Evolutionary conservation across 2,113 vertebrate genomes (phyloP).

Genomic region (Anarrhichthys ocellatus): DNA sequence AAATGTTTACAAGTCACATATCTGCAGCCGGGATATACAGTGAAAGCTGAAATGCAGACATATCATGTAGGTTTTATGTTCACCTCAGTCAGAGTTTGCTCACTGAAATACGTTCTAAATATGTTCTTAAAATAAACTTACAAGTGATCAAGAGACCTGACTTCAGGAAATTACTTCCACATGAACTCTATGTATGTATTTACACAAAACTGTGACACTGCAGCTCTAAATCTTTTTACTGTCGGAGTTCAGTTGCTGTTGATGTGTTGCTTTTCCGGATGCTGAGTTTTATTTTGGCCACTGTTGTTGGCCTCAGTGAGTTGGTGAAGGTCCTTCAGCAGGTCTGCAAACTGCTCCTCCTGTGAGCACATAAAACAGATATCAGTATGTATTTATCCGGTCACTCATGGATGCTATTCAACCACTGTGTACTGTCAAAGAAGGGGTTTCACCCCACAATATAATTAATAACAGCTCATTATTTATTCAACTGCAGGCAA

Average conservation of each 20-base stretch:
- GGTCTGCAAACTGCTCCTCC: constrained; percentile 83
- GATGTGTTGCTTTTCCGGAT: constrained; percentile 42
- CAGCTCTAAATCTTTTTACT: not conserved
- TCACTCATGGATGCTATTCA: not conserved
- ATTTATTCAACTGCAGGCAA: not conserved
- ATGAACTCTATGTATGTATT: not conserved
- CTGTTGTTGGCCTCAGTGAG: constrained; percentile 53
- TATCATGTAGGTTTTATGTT: not conserved
- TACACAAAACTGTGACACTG: constrained; percentile 2
- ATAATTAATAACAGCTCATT: not conserved
- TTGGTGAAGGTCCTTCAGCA: constrained; percentile 75
- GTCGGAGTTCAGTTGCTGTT: constrained; percentile 52
- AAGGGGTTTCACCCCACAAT: not conserved
- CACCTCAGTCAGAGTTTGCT: not conserved
- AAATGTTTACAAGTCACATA: constrained; percentile 14
- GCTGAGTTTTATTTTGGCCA: constrained; percentile 53
- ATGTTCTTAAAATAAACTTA: not conserved
- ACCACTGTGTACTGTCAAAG: not conserved
- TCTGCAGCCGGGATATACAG: constrained; percentile 2
- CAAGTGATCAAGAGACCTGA: not conserved
- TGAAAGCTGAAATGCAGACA: constrained; percentile 24
- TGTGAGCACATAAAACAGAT: constrained; percentile 42
- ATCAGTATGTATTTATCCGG: not conserved
- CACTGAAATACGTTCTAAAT: not conserved
- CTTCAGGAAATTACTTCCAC: not conserved